Base-by-base conservation (phyloP, 1,140 invertebrate species). In the Ips nitidus region DNA sequence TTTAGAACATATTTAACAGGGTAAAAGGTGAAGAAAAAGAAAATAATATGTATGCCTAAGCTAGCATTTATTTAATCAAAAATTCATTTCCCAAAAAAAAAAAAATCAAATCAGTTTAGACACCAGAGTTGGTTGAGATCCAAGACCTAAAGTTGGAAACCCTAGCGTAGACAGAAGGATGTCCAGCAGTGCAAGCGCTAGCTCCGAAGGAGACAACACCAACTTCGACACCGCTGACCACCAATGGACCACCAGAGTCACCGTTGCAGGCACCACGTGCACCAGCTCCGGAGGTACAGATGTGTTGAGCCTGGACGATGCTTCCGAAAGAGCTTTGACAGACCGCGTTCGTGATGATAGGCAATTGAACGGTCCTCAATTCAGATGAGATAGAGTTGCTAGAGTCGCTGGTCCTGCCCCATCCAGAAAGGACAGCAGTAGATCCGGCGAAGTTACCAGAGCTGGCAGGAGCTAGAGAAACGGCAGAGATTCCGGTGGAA, bases 161-260 rank as follows among this genome's bases (percentile, higher is more conserved):
- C 72, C 72, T 74, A 55, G 71, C 70, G 69, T 70, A 75, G 4
- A 57, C 69, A 56, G 63, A 69, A 6, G 66, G 69, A 8, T 37
- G 7, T 53, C 66, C 45, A 39, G 52, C 41, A 8, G 47, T 41
- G 43, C 72, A 74, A 4, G 39, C 37, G 3, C 7, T 53, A 5
- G 62, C 22, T 66, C 66, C 70, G 55, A 72, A 59, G 7, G 72
- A 74, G 3, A 66, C 70, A 38, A 74, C 39, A 52, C 72, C 72
- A 55, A 74, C 66, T 58, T 74, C 64, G 4, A 58, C 52, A 0
- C 65, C 64, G 8, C 60, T 56, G 7, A 66, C 39, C 3, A 66
- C 47, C 52, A 74, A 65, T 37, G 73, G 67, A 43, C 71, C 73
- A n/a, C 73, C 73, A 39, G 71, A 69, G 50, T 74, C 73, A 2